Evolutionary conservation across 2,888 invertebrate genomes (phyloP), one percentile per base, ranked within the genome.

Genomic region (Drosophila formosana): DNA sequence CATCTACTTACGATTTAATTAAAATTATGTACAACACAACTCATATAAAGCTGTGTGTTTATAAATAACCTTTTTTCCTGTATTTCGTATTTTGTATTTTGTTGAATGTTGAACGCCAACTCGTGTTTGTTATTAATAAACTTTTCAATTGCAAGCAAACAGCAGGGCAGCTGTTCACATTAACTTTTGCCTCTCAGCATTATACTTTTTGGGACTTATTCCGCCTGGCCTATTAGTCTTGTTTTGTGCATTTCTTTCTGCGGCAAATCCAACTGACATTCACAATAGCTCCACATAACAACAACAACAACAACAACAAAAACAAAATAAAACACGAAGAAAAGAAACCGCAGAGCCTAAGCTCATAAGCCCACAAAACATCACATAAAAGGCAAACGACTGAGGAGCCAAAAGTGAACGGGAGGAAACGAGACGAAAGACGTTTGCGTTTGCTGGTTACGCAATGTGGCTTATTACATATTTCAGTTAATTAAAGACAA

Each of bases 101-200:
- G 37, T 11, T 37, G 25, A 87, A 80, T 70, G 67, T 37, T 37
- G 56, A 46, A 49, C 43, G 30, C 45, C 52, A 41, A 28, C 50
- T 51, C 51, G 39, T 66, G 67, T 73, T 79, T 73, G 84, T 80
- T 84, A 87, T 83, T 83, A 88, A 89, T 83, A 84, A 84, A 84
- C 89, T 84, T 84, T 84, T 89, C 68, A 83, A 78, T 74, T 81
- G 78, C 75, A 55, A 66, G 65, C 50, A 23, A 83, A 80, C 75
- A 72, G 70, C 75, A 56, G 72, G 72, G 68, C 78, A 80, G 72
- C 84, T 87, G 75, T 60, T 83, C 72, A 60, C 81, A 83, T 83
- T 80, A 77, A 86, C 87, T 86, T 86, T 80, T 69, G 46, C 11
- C 5, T 34, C 26, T 18, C 23, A 46, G 30, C 37, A 57, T 47